A percentile compares a stretch with the other conserved stretches of the same genome.
These are phyloP conservation scores for Galaxea fascicularis DNA, from an alignment of 92 coral and sea anemone genomes.

Conservation along the genomic window DNA sequence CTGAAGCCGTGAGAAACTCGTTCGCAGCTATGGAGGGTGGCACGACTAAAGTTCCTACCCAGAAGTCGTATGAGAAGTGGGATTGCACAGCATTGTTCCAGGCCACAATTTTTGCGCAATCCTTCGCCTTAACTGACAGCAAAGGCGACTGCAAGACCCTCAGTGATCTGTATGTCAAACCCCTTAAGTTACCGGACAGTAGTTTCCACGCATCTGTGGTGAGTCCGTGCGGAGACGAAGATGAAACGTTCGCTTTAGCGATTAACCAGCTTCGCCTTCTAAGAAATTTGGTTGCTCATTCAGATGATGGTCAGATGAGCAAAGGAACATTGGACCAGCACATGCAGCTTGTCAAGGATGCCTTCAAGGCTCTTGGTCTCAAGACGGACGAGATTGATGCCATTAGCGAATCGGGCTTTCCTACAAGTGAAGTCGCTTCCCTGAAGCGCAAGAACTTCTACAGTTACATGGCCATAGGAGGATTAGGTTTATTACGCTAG, in stretches of 20 bases:
- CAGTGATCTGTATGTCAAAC: constrained; percentile 35
- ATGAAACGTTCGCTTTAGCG: constrained; percentile 18
- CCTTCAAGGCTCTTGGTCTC: constrained; percentile 44
- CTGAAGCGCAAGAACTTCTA: constrained; percentile 3
- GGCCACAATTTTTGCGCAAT: constrained; percentile 34
- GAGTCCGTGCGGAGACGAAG: constrained; percentile 2
- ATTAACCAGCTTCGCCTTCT: constrained; percentile 37
- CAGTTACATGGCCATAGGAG: constrained; percentile 8
- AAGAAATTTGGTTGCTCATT: background rate
- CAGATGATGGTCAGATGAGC: background rate
- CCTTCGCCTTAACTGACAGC: constrained; percentile 19
- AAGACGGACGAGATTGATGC: constrained; percentile 24
- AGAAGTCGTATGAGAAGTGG: constrained; percentile 36
- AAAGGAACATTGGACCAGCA: background rate
- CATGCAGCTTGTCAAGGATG: constrained; percentile 26
- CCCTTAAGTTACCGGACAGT: background rate
- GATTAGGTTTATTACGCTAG: constrained; percentile 21
- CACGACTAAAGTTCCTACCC: constrained; percentile 9
- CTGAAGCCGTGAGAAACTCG: background rate
- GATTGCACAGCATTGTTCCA: constrained; percentile 26
- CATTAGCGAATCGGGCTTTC: constrained; percentile 16
- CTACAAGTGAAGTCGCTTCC: constrained; percentile 4
- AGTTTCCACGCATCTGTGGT: constrained; percentile 21
- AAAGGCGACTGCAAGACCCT: constrained; percentile 14
- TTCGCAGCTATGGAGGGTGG: constrained; percentile 1